Evolutionary conservation across 2,888 invertebrate genomes (phyloP).

Genomic region (Trilocha varians): DNA sequence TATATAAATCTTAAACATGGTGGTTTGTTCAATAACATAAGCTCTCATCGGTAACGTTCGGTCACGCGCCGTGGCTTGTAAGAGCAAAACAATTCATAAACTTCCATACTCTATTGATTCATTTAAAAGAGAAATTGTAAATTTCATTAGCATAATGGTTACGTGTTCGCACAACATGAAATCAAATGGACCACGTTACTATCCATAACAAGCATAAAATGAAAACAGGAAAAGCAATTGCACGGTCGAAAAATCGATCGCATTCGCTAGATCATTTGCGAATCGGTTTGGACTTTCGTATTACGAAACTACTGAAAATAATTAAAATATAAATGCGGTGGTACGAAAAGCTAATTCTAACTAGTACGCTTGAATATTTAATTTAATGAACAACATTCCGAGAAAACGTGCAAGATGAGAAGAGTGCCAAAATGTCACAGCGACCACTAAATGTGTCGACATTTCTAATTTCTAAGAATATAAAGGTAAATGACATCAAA

Average conservation of each 20-base stretch:
- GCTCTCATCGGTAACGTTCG: not conserved
- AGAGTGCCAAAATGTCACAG: conserved; percentile 32
- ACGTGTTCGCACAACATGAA: conserved; percentile 14
- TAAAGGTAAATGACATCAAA: conserved; percentile 34
- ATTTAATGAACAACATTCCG: conserved; percentile 20
- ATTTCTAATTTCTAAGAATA: conserved; percentile 28
- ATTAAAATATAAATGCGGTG: not conserved
- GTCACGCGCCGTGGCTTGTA: not conserved
- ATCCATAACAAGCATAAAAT: conserved; percentile 13
- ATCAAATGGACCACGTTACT: conserved; percentile 5
- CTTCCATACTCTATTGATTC: conserved; percentile 26
- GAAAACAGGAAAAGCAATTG: conserved; percentile 9
- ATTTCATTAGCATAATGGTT: conserved; percentile 24
- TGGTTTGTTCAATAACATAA: conserved; percentile 11
- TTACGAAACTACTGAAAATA: not conserved
- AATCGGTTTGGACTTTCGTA: not conserved
- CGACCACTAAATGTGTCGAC: conserved; percentile 19
- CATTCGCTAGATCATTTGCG: not conserved
- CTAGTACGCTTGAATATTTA: conserved; percentile 10
- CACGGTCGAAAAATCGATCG: conserved; percentile 2
- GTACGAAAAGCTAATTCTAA: too few species aligned
- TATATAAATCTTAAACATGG: conserved; percentile 21
- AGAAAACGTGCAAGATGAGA: conserved; percentile 16
- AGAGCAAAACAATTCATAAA: conserved; percentile 1
- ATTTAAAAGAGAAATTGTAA: conserved; percentile 39